phyloP scores from a whole-genome alignment of 2,113 vertebrate species.

The Aegypius monachus region DNA sequence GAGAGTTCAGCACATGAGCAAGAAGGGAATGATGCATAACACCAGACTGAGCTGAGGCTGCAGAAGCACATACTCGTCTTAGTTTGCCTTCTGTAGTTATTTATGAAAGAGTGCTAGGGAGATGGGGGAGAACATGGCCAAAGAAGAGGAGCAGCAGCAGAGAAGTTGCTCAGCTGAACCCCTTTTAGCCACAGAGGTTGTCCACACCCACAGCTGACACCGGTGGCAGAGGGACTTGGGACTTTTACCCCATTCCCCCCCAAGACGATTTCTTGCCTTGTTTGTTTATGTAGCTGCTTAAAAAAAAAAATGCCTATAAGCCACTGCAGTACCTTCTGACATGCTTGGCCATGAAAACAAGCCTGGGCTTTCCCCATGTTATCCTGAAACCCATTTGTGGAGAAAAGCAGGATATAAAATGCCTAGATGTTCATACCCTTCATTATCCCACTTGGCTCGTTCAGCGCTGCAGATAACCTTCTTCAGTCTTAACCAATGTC shows the following conservation, averaged over 20 bases:
- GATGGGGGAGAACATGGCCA: neutral
- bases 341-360: neutral
- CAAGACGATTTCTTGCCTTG: neutral
- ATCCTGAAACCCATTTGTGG: neutral
- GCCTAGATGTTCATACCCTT: neutral
- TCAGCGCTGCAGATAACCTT: neutral
- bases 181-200: neutral
- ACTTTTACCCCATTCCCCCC: neutral
- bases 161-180: neutral
- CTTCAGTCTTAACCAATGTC: constrained; percentile 19
- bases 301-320: neutral
- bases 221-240: neutral
- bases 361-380: neutral
- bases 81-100: neutral
- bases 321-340: neutral
- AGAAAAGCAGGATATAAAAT: neutral
- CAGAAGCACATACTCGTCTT: neutral
- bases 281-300: neutral
- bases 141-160: neutral
- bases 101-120: neutral
- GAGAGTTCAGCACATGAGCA: neutral
- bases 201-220: neutral
- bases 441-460: neutral
- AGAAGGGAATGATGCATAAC: neutral
- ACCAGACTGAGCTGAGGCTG: neutral